A percentile compares a stretch with the other conserved stretches of the same genome.
phyloP scores from a whole-genome alignment of 2,888 invertebrate genomes.

The Dascillus cervinus region DNA sequence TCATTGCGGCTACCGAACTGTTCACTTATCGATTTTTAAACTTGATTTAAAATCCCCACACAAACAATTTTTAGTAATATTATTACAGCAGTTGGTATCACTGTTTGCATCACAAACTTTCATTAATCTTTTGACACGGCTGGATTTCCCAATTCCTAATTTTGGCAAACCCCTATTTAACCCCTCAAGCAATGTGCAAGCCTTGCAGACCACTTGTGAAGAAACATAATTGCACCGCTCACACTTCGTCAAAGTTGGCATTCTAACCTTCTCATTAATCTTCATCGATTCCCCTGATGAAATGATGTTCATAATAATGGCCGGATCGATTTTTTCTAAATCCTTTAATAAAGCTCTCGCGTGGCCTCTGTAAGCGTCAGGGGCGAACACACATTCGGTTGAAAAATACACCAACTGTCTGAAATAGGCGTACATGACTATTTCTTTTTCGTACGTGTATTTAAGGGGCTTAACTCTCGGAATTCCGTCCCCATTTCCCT shows the following conservation, averaged over 20 bases:
- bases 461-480: constrained; percentile 94
- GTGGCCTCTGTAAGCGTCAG: constrained; percentile 94
- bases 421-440: constrained; percentile 98
- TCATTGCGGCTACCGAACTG: too few species aligned
- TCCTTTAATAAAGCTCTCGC: constrained; percentile 88
- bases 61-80: too few species aligned
- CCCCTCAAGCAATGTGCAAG: constrained; percentile 91
- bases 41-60: too few species aligned
- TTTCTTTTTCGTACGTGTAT: constrained; percentile 98
- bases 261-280: constrained; percentile 71
- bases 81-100: too few species aligned
- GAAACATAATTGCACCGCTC: constrained; percentile 82
- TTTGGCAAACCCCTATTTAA: constrained; percentile 88
- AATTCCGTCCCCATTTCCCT: constrained; percentile 70
- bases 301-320: constrained; percentile 87
- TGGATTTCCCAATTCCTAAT: constrained; percentile 83
- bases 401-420: constrained; percentile 95
- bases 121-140: constrained; percentile 66
- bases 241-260: constrained; percentile 77
- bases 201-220: constrained; percentile 93
- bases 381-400: constrained; percentile 97
- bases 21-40: too few species aligned
- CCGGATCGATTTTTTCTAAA: constrained; percentile 86
- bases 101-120: too few species aligned
- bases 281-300: constrained; percentile 83